Evolutionary conservation across 2,797 vertebrate genomes (phyloP).

Genomic region (Danio aesculapii): DNA sequence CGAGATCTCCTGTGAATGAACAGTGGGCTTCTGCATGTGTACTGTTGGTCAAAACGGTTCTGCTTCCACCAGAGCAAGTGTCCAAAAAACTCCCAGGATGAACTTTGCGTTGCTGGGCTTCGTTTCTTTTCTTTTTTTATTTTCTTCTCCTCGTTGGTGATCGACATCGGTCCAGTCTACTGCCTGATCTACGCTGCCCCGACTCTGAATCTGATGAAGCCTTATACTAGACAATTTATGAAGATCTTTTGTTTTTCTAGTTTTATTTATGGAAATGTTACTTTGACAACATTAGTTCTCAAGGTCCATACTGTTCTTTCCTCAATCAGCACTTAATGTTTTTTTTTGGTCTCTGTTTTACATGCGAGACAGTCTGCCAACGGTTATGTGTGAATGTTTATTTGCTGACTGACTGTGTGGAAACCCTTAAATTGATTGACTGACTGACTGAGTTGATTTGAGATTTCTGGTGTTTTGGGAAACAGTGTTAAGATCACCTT

Average conservation of each 20-base stretch:
- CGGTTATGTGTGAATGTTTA: constrained; percentile 6
- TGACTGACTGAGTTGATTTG: not conserved
- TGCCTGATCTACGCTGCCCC: constrained; percentile 32
- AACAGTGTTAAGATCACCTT: constrained; percentile 7
- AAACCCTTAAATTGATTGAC: not conserved
- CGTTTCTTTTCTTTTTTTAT: not conserved
- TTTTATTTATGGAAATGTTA: constrained; percentile 38
- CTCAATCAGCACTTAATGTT: constrained; percentile 28
- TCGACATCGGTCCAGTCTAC: constrained; percentile 27
- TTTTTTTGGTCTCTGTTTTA: constrained; percentile 1
- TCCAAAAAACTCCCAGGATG: constrained; percentile 20
- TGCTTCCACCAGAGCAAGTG: constrained; percentile 31
- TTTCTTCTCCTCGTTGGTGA: not conserved
- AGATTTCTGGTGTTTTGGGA: constrained; percentile 16
- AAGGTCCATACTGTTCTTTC: not conserved
- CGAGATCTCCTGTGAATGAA: constrained; percentile 28
- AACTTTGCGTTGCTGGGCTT: constrained; percentile 19
- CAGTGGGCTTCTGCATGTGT: constrained; percentile 38
- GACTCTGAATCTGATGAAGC: constrained; percentile 34
- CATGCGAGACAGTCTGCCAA: not conserved
- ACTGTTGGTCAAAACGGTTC: constrained; percentile 16
- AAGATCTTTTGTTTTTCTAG: constrained; percentile 28
- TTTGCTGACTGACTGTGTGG: constrained; percentile 21
- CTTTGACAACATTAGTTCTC: constrained; percentile 21
- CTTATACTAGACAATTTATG: constrained; percentile 36